A percentile compares a stretch with the other conserved stretches of the same genome.
Evolutionary conservation across 2,888 invertebrate species (phyloP).

Genomic region (Pristionchus exspectatus): DNA sequence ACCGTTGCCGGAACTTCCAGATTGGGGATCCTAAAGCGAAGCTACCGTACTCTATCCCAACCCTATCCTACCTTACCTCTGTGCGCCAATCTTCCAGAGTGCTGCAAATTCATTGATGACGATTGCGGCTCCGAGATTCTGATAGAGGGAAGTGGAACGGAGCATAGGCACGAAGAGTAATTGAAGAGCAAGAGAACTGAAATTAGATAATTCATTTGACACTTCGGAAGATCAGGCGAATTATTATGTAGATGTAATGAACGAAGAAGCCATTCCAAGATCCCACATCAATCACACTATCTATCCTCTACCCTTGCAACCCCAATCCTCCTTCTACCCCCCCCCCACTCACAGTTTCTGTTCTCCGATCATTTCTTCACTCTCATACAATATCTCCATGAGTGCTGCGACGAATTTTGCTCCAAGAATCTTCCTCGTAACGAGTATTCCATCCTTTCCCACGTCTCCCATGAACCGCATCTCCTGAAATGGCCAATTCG

Average conservation of each 20-base stretch:
- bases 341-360: constrained; percentile 59
- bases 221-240: too few species aligned
- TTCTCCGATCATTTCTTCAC: constrained; percentile 57
- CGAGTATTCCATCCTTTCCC: constrained; percentile 67
- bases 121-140: constrained; percentile 70
- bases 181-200: constrained; percentile 62
- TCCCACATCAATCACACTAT: too few species aligned
- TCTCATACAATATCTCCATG: constrained; percentile 62
- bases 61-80: constrained; percentile 45
- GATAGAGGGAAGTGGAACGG: constrained; percentile 68
- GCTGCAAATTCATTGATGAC: constrained; percentile 71
- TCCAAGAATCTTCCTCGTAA: constrained; percentile 73
- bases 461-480: constrained; percentile 60
- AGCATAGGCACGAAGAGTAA: constrained; percentile 70
- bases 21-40: constrained; percentile 17
- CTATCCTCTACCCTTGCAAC: neutral
- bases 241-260: too few species aligned
- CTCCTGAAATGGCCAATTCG: neutral
- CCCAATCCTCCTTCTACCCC: neutral
- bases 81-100: constrained; percentile 47
- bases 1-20: constrained; percentile 51
- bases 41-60: neutral
- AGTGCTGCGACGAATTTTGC: constrained; percentile 74
- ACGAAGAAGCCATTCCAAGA: too few species aligned
- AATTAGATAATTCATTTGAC: neutral